Evolutionary conservation across 2,113 vertebrate species (phyloP).

Genomic region (Sturnira hondurensis): DNA sequence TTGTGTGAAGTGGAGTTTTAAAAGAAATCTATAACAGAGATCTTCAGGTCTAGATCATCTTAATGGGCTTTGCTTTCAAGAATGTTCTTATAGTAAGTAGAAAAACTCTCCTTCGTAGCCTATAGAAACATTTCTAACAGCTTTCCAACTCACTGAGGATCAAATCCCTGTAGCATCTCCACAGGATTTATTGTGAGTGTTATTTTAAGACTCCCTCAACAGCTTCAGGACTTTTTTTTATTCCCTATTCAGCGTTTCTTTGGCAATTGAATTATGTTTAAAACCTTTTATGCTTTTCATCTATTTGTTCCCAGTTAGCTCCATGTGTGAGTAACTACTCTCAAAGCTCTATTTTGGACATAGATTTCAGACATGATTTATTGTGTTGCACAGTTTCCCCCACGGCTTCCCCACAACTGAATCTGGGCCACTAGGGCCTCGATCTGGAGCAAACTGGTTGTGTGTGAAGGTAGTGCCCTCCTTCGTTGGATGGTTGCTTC

Average conservation of each 20-base stretch:
- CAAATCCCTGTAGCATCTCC: not conserved
- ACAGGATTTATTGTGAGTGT: not conserved
- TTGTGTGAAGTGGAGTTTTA: not conserved
- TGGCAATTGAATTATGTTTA: not conserved
- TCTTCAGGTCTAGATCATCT: not conserved
- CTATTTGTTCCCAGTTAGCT: not conserved
- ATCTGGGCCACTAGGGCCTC: not conserved
- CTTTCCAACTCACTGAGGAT: not conserved
- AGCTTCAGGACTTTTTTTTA: not conserved
- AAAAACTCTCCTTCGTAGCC: not conserved
- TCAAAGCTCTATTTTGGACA: not conserved
- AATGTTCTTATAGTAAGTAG: not conserved
- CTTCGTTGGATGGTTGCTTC: not conserved
- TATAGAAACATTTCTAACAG: not conserved
- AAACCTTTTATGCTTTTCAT: not conserved
- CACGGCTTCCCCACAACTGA: not conserved
- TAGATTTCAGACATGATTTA: not conserved
- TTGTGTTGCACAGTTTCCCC: not conserved
- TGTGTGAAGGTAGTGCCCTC: not conserved
- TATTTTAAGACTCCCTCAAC: conserved; percentile 18
- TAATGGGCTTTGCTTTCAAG: not conserved
- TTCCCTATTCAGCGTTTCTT: not conserved
- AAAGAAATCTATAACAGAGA: not conserved
- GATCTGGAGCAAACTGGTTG: not conserved
- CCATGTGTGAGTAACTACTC: not conserved